Base-by-base conservation (phyloP, 2,888 invertebrate species). In the Morpho helenor region DNA sequence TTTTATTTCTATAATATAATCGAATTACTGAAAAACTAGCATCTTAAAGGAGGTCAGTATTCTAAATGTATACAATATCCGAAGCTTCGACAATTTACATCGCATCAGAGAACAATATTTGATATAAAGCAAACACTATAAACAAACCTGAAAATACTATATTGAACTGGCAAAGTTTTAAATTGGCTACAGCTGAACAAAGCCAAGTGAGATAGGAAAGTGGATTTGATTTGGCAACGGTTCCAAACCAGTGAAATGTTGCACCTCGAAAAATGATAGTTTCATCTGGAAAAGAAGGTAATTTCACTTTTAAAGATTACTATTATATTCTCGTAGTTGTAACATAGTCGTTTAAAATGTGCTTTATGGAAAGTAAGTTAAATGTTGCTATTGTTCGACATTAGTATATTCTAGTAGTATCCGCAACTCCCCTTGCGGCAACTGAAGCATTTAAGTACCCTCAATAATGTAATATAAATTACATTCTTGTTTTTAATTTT, bases 191-290 rank as follows among this genome's bases (percentile, higher is more conserved):
- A 52, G 49, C 56, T 52, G 60, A 52, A 46, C 42, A 49, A 31
- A 55, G 61, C 59, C 56, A 59, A 61, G 59, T 59, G 59, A 52
- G 59, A 61, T 61, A 61, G 47, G 49, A 48, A 54, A 54, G 51
- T 57, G 10, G 51, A 58, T 57, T 59, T 61, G 59, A 61, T 61
- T 61, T 61, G 59, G 59, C 59, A 61, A 44, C 44, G 56, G 59
- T 59, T 56, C 40, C 49, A 44, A 31, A 23, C 45, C 23, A 40
- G 49, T 53, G 49, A 48, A 52, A 45, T 52, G 42, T 49, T 49
- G 16, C 41, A 53, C 53, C 49, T 58, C 42, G 49, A 43, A 39
- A 9, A 49, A 49, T 48, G 41, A 54, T 42, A 54, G 54, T 10
- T 54, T 42, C 42, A 48, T 48, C 46, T 8, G 52, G 44, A 52